Conservation (phyloP, 1,140 invertebrate genomes). For the Luehdorfia chinensis region DNA sequence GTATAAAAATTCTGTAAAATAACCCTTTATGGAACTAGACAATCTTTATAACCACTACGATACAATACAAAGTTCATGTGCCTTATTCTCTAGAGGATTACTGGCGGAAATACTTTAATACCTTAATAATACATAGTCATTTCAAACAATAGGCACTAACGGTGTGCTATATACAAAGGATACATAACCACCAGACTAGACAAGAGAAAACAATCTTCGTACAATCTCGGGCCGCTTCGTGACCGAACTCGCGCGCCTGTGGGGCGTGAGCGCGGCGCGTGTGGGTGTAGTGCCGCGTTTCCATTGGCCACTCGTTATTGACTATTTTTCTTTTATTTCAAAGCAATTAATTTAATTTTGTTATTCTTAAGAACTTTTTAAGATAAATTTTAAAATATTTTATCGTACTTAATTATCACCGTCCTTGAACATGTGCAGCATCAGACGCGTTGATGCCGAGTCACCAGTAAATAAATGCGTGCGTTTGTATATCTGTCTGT, state of each 20-base stretch:
- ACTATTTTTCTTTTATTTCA: constrained; percentile 22
- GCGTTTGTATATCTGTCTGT: too few relatives aligned
- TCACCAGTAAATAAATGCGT: too few relatives aligned
- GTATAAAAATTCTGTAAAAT: too few relatives aligned
- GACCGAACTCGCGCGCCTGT: constrained; percentile 47
- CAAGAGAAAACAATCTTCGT: constrained; percentile 57
- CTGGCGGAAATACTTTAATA: constrained; percentile 7
- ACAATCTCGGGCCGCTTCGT: constrained; percentile 54
- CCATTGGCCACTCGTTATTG: constrained; percentile 30
- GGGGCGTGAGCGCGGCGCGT: constrained; percentile 27
- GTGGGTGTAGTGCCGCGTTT: constrained; percentile 39
- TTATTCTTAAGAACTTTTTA: not conserved
- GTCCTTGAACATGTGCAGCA: too few relatives aligned
- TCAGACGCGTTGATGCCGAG: too few relatives aligned
- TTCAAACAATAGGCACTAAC: constrained; percentile 28
- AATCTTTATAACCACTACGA: too few relatives aligned
- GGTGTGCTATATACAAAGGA: constrained; percentile 23
- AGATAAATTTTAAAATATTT: too few relatives aligned
- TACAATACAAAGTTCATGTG: too few relatives aligned
- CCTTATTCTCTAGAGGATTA: too few relatives aligned
- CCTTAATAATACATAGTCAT: constrained; percentile 21
- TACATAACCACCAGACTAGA: constrained; percentile 30
- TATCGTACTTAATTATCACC: too few relatives aligned
- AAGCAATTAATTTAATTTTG: constrained; percentile 2
- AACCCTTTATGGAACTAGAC: too few relatives aligned